Percentiles rank a stretch among this genome's conserved stretches.
These are phyloP conservation scores for Sigmodon hispidus DNA, from an alignment of 2,113 vertebrate species.

Conservation along the genomic window DNA sequence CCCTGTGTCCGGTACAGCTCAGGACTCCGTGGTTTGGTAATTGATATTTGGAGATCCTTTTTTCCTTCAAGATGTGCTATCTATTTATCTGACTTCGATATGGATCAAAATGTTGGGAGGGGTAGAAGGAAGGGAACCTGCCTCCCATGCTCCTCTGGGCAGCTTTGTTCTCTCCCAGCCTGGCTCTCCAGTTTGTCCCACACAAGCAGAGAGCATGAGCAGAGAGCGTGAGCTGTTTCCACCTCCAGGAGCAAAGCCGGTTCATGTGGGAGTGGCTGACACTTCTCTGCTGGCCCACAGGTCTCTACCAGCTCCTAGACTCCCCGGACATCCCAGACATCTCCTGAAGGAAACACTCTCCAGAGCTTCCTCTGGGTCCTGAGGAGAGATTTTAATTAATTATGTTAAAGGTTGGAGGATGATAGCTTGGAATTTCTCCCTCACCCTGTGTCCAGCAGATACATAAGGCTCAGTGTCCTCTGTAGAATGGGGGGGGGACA, in stretches of 20 bases:
- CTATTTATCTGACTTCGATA: neutral
- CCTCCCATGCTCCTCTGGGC: neutral
- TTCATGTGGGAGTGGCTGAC: no score
- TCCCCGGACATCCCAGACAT: constrained; percentile 20
- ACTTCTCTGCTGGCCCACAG: neutral
- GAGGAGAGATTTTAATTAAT: constrained; percentile 72
- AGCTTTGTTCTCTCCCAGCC: neutral
- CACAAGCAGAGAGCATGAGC: no score
- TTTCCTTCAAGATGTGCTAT: neutral
- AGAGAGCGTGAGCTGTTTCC: no score
- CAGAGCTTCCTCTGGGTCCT: neutral
- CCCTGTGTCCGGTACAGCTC: neutral
- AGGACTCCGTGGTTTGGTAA: neutral
- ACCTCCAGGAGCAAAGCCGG: neutral
- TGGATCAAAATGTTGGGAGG: neutral
- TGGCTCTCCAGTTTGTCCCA: neutral
- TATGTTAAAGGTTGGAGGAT: neutral
- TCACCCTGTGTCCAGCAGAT: neutral
- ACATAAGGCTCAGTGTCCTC: neutral
- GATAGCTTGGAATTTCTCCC: constrained; percentile 18
- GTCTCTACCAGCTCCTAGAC: neutral
- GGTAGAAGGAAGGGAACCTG: neutral
- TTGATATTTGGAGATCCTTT: neutral
- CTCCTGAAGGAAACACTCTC: constrained; percentile 49
- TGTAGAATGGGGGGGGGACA: neutral